Conservation (phyloP, 2,113 vertebrate genomes). For the Alethe castanea region DNA sequence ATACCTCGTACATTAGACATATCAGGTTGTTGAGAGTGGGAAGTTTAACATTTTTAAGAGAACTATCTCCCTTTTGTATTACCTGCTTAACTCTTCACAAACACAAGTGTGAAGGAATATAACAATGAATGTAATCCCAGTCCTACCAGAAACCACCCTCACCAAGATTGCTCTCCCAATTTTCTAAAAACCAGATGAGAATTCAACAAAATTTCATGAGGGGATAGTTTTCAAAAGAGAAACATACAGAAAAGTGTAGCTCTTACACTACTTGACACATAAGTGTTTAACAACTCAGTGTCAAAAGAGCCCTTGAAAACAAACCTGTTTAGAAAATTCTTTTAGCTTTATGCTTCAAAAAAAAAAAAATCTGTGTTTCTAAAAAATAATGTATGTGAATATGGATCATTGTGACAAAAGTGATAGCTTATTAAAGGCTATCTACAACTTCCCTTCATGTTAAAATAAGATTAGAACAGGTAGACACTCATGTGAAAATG, state of each 20-base stretch:
- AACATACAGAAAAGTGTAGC: not conserved
- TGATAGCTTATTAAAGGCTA: not conserved
- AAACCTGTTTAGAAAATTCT: not conserved
- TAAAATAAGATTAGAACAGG: conserved; percentile 15
- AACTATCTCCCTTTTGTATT: not conserved
- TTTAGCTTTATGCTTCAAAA: not conserved
- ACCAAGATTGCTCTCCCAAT: not conserved
- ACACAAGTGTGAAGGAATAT: not conserved
- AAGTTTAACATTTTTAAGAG: conserved; percentile 35
- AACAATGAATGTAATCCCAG: not conserved
- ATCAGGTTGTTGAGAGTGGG: conserved; percentile 33
- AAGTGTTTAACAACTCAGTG: not conserved
- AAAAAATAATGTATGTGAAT: not conserved
- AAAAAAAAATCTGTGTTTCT: not conserved
- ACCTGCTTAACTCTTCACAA: not conserved
- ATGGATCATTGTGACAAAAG: not conserved
- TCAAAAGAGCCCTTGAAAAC: not conserved
- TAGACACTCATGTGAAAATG: not conserved
- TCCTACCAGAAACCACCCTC: not conserved
- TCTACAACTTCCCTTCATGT: not conserved
- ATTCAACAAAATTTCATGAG: fast-evolving
- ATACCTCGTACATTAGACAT: conserved; percentile 54
- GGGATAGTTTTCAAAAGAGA: not conserved
- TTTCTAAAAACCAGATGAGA: not conserved
- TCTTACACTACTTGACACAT: not conserved